These are phyloP conservation scores for Pogonocichla stellata DNA, from an alignment of 2,113 vertebrate species.

Conservation along the genomic window DNA sequence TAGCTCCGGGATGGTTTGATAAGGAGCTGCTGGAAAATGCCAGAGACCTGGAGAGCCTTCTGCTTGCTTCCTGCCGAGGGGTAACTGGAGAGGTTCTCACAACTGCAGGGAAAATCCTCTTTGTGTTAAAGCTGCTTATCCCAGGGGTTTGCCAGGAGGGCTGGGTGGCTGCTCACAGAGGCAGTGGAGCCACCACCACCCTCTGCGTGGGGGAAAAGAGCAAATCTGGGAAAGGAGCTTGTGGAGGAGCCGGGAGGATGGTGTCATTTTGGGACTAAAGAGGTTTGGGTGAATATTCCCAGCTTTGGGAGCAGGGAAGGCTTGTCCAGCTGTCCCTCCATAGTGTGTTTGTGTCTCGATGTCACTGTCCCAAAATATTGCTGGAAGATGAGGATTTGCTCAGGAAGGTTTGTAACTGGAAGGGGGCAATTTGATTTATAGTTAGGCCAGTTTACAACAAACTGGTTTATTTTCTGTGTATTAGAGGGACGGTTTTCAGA, in stretches of 20 bases:
- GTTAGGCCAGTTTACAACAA: neutral
- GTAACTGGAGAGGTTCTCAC: neutral
- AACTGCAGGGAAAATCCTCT: neutral
- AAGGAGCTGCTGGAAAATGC: neutral
- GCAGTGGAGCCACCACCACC: neutral
- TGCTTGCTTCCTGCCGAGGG: neutral
- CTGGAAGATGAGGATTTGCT: neutral
- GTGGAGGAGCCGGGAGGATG: neutral
- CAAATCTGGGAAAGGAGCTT: neutral
- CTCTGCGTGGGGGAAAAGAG: accelerated
- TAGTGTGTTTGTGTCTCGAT: neutral
- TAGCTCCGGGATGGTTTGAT: neutral
- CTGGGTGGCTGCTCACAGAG: neutral
- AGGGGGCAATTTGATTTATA: accelerated
- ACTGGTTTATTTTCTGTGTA: neutral
- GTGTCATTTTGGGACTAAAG: neutral
- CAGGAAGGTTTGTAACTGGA: neutral
- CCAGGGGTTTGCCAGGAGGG: neutral
- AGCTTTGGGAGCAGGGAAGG: neutral
- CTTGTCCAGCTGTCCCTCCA: accelerated
- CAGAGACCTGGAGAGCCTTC: neutral
- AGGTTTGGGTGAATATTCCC: neutral
- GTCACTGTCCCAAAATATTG: accelerated
- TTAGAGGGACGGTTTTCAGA: neutral
- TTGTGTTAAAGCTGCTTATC: conserved; percentile 16